A percentile compares a stretch with the other conserved stretches of the same genome.
phyloP scores from a whole-genome alignment of 2,797 vertebrate species.

The Tauraco hartlaubi region DNA sequence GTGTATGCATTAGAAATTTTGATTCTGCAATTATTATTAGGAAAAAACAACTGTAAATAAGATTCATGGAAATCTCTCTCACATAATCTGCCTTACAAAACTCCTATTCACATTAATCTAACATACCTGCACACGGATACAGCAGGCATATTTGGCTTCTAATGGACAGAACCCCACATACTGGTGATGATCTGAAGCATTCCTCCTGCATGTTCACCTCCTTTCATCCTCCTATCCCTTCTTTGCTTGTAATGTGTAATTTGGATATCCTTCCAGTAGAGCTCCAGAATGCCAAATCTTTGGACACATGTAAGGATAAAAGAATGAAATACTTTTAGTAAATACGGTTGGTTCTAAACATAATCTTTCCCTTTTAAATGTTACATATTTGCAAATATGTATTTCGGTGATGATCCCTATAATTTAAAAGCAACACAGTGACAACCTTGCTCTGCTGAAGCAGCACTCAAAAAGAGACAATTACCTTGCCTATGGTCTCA shows the following conservation, averaged over 20 bases:
- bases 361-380: background rate
- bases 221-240: background rate
- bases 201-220: background rate
- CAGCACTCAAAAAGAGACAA: background rate
- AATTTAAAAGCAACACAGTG: background rate
- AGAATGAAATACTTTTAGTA: background rate
- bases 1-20: background rate
- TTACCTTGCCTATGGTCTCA: background rate
- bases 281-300: background rate
- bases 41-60: background rate
- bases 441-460: background rate
- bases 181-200: background rate
- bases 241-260: background rate
- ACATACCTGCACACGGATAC: background rate
- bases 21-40: background rate
- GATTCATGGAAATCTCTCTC: background rate
- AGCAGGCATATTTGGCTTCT: background rate
- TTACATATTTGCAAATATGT: background rate
- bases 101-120: background rate
- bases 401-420: background rate
- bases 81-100: background rate
- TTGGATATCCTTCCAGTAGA: background rate
- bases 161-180: background rate
- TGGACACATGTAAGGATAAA: background rate
- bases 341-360: background rate